A percentile compares a stretch with the other conserved stretches of the same genome.
These are phyloP conservation scores for Drusus annulatus DNA, from an alignment of 1,140 invertebrate genomes.

Conservation along the genomic window DNA sequence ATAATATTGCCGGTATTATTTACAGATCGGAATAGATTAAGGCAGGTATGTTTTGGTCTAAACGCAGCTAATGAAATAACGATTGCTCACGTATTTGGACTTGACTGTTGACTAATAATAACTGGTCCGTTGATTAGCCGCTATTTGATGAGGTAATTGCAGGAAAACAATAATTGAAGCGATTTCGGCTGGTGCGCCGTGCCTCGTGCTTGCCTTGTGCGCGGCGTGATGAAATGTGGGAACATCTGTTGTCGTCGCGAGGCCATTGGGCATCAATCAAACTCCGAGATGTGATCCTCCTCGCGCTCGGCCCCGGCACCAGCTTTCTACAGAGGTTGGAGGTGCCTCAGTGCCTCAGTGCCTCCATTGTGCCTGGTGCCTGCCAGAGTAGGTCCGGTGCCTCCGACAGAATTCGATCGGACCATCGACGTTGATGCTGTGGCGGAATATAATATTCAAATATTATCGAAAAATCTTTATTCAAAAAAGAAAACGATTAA, in stretches of 20 bases:
- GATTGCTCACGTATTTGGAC: constrained; percentile 9
- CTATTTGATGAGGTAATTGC: constrained; percentile 20
- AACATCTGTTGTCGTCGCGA: constrained; percentile 32
- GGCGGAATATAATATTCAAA: too few species aligned
- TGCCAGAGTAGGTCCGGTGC: too few species aligned
- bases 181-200: not conserved
- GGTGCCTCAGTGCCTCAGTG: not conserved
- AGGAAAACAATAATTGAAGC: constrained; percentile 28
- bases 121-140: constrained; percentile 17
- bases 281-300: constrained; percentile 1
- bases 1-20: not conserved
- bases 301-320: not conserved
- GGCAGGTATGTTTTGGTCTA: not conserved
- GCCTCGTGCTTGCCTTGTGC: not conserved
- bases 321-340: not conserved
- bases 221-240: constrained; percentile 28
- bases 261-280: constrained; percentile 38
- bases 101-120: not conserved
- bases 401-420: too few species aligned
- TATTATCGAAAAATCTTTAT: too few species aligned
- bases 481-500: too few species aligned
- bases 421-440: too few species aligned
- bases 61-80: constrained; percentile 4
- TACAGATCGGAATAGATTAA: constrained; percentile 6
- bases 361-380: too few species aligned